Base-by-base conservation (phyloP, 2,888 invertebrate species). In the Cheilosia impressa region DNA sequence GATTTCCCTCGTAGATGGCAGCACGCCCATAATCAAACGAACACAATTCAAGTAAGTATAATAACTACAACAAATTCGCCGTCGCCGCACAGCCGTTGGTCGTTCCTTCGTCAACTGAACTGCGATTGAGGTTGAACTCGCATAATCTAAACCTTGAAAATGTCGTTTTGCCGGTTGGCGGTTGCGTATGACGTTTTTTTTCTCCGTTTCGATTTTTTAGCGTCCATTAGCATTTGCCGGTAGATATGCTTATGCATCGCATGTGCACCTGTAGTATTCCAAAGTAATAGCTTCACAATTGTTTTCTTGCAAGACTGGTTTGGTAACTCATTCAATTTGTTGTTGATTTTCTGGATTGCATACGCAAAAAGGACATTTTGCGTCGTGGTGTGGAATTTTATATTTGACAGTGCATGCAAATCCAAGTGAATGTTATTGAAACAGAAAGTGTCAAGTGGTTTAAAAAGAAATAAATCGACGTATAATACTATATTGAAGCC, bases 131-230 rank as follows among this genome's bases (percentile, higher is more conserved):
- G 60, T 50, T 41, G 31, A 50, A 62, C 19, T 53, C 57, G 2
- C 24, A 22, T 4, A 13, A 43, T 31, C 5, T 66, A 62, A 62
- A 72, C 17, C 27, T 41, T 41, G 31, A 41, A 27, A 43, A 50
- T 41, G 27, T 72, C 60, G 52, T 50, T 57, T 38, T 47, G 65
- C 75, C 75, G 57, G 47, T 65, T 57, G 57, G 15, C 24, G 38
- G 34, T 57, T 65, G 47, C 55, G 73, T 34, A 22, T 63, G n/a
- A 52, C 19, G 38, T 52, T 24, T 0, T 27, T 27, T 6, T 45
- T 47, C 17, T 4, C 15, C 13, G n/a, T 5, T 52, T 27, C 17
- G 52, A 13, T 19, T n/a, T 47, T 22, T 31, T 31, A 31, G 9
- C 9, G 9, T 31, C 31, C 31, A 31, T 31, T 31, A 31, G 31